These are phyloP conservation scores for Phoenicopterus ruber DNA, from an alignment of 2,113 vertebrate genomes.

Conservation along the genomic window DNA sequence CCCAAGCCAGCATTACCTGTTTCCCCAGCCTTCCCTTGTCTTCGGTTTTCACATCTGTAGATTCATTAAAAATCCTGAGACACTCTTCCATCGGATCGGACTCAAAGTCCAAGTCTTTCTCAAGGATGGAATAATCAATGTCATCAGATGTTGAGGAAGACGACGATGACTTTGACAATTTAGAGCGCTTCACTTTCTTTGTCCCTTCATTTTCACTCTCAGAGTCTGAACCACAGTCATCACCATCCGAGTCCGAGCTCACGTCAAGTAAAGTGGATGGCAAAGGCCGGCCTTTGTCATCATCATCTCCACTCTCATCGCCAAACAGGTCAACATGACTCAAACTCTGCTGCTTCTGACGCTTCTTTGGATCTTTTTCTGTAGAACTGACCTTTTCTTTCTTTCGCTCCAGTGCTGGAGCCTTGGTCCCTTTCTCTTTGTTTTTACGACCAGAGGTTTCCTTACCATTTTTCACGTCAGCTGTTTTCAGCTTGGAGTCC, in stretches of 20 bases:
- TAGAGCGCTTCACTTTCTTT: constrained; percentile 39
- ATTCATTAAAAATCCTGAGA: constrained; percentile 94
- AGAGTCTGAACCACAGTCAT: background rate
- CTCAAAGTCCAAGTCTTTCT: constrained; percentile 88
- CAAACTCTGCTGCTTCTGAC: constrained; percentile 72
- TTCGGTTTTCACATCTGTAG: constrained; percentile 90
- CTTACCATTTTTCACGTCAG: constrained; percentile 74
- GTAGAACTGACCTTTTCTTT: constrained; percentile 43
- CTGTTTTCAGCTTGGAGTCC: constrained; percentile 29
- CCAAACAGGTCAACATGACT: constrained; percentile 93
- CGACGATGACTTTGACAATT: background rate
- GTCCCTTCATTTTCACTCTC: constrained; percentile 36
- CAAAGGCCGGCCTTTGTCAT: background rate
- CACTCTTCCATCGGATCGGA: constrained; percentile 97
- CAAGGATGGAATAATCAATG: constrained; percentile 79
- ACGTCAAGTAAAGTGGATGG: constrained; percentile 52
- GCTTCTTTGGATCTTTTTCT: constrained; percentile 5
- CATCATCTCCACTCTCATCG: constrained; percentile 89
- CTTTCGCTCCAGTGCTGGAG: background rate
- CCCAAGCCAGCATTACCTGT: constrained; percentile 76
- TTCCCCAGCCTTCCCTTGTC: constrained; percentile 91
- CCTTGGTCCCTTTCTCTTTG: constrained; percentile 57
- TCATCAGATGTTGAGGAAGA: constrained; percentile 56
- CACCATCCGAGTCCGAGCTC: constrained; percentile 37
- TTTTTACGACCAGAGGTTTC: constrained; percentile 38